These are phyloP conservation scores for Acanthiza pusilla DNA, from an alignment of 2,797 vertebrate species.

Conservation along the genomic window DNA sequence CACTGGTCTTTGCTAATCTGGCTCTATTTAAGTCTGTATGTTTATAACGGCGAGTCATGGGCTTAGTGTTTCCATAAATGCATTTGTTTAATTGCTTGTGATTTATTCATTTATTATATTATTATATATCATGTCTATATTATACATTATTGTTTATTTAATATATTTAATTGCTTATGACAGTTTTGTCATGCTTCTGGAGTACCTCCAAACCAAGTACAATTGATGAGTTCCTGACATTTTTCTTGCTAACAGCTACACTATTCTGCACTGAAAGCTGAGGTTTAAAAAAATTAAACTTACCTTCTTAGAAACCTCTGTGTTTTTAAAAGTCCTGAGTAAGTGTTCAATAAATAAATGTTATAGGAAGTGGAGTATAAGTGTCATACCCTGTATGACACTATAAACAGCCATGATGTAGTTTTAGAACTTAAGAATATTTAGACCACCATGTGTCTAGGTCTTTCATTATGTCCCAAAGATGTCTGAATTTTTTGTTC, in stretches of 20 bases:
- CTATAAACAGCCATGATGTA: background rate
- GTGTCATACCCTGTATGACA: background rate
- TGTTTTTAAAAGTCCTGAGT: background rate
- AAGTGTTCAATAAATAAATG: background rate
- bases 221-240: background rate
- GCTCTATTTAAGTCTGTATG: background rate
- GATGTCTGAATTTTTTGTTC: background rate
- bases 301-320: background rate
- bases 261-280: background rate
- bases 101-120: background rate
- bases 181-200: background rate
- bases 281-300: background rate
- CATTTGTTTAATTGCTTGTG: background rate
- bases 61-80: background rate
- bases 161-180: background rate
- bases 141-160: background rate
- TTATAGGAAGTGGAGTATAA: background rate
- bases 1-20: background rate
- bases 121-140: background rate
- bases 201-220: background rate
- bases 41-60: background rate
- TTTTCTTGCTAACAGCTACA: background rate
- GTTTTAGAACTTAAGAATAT: background rate
- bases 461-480: background rate
- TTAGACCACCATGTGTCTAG: background rate